phyloP scores from a whole-genome alignment of 2,888 invertebrate genomes.

The Lacanobia oleracea region DNA sequence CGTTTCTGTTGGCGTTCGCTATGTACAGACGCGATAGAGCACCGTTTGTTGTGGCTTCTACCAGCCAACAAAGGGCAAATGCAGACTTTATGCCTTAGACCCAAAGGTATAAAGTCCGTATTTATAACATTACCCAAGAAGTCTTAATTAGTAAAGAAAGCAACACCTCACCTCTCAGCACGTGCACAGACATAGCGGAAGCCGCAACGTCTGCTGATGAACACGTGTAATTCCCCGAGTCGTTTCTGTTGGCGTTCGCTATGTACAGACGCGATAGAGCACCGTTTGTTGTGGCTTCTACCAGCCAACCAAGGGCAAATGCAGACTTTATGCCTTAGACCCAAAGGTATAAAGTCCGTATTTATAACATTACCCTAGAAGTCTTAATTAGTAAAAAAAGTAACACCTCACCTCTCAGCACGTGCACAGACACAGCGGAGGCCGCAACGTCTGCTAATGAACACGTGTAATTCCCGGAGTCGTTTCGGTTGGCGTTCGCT shows the following conservation, averaged over 20 bases:
- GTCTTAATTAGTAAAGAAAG: too few relatives aligned
- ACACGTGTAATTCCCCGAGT: constrained; percentile 95
- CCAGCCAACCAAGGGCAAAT: too few relatives aligned
- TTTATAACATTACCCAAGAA: too few relatives aligned
- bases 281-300: constrained; percentile 93
- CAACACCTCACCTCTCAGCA: constrained; percentile 92
- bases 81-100: too few relatives aligned
- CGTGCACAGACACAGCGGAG: constrained; percentile 93
- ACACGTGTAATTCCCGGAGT: constrained; percentile 95
- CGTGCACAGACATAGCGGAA: constrained; percentile 93
- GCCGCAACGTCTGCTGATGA: constrained; percentile 93
- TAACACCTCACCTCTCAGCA: constrained; percentile 92
- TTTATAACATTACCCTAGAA: too few relatives aligned
- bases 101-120: too few relatives aligned
- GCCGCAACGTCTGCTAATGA: constrained; percentile 93
- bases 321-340: too few relatives aligned
- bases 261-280: constrained; percentile 94
- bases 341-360: too few relatives aligned
- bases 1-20: too few relatives aligned
- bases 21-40: too few relatives aligned
- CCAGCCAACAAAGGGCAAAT: too few relatives aligned
- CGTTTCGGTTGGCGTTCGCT: constrained; percentile 94
- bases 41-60: too few relatives aligned
- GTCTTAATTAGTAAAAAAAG: background rate
- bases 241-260: constrained; percentile 94